Base-by-base conservation (phyloP, 2,888 invertebrate genomes). In the Meganola albula region DNA sequence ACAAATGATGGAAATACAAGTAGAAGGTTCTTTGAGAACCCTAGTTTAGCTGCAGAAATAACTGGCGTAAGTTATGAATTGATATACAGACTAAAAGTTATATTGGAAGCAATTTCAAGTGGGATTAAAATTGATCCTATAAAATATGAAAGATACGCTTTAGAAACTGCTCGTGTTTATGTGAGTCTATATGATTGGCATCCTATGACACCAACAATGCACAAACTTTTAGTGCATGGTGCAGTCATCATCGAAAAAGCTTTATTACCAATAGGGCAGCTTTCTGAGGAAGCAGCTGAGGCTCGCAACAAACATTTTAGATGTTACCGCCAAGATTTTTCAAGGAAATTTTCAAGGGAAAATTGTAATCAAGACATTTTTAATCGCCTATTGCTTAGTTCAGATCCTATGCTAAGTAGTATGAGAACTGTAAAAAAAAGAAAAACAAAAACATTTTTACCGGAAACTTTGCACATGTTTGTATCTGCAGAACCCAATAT, bases 391-490 rank as follows among this genome's bases (percentile, higher is more conserved):
- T n/a, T n/a, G n/a, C n/a, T n/a, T n/a, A n/a, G n/a, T 12, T 12
- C 12, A 12, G 10, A 27, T 10, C 20, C 27, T 27, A 11, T 27
- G 11, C 18, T 29, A 11, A 29, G 22, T 12, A 29, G 29, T 9
- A 29, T 22, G 29, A 8, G 13, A 13, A 7, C 11, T 2, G 12
- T 24, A 27, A 22, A 23, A 25, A 20, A 25, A 13, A 25, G 13
- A 2, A 25, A 25, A 13, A 9, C 3, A n/a, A 9, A 5, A 1
- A 24, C 29, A 24, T 29, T 34, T 34, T 24, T 34, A 21, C 34
- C 34, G 9, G 34, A 34, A 34, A 29, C 34, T 13, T 16, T 34
- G 24, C 24, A 24, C 24, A 28, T 34, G 28, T 29, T 34, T 10
- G 24, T 34, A 3, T 28, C 34, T 34, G 34, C 34, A 10, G 28